A percentile compares a stretch with the other conserved stretches of the same genome.
These are phyloP conservation scores for Eupelmus urozonus DNA, from an alignment of 2,888 invertebrate species.

Conservation along the genomic window DNA sequence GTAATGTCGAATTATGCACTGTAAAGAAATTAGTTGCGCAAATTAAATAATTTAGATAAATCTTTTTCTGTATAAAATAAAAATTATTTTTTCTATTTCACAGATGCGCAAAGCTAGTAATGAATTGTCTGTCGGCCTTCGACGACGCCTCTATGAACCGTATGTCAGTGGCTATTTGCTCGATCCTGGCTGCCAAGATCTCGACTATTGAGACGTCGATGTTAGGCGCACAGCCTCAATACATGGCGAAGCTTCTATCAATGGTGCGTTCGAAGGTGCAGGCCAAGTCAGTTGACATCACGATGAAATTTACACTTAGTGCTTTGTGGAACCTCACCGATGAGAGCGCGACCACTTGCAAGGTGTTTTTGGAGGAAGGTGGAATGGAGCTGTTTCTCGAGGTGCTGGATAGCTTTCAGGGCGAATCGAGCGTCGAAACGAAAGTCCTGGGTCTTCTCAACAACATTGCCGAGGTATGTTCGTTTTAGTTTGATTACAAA, in stretches of 20 bases:
- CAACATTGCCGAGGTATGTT: constrained; percentile 85
- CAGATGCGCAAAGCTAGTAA: constrained; percentile 84
- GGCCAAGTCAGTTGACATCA: constrained; percentile 81
- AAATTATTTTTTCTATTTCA: constrained; percentile 61
- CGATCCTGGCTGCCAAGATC: constrained; percentile 83
- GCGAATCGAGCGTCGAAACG: constrained; percentile 84
- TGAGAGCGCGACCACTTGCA: constrained; percentile 85
- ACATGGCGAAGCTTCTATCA: constrained; percentile 84
- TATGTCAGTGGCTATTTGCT: constrained; percentile 89
- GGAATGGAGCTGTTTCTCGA: constrained; percentile 84
- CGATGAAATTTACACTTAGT: constrained; percentile 86
- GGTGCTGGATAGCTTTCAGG: constrained; percentile 82
- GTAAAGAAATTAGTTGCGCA: not conserved
- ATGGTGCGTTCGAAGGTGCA: constrained; percentile 82
- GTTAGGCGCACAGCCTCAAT: constrained; percentile 82
- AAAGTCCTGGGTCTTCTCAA: constrained; percentile 86
- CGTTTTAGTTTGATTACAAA: not conserved
- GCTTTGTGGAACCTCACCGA: constrained; percentile 89
- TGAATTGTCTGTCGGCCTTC: constrained; percentile 85
- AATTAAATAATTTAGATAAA: not conserved
- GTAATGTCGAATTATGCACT: too few relatives aligned
- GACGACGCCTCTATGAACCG: constrained; percentile 85
- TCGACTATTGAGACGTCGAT: constrained; percentile 84
- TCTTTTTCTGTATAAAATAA: not conserved
- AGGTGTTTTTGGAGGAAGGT: constrained; percentile 83